phyloP scores from a whole-genome alignment of 2,888 invertebrate species.

The Protonemura montana region DNA sequence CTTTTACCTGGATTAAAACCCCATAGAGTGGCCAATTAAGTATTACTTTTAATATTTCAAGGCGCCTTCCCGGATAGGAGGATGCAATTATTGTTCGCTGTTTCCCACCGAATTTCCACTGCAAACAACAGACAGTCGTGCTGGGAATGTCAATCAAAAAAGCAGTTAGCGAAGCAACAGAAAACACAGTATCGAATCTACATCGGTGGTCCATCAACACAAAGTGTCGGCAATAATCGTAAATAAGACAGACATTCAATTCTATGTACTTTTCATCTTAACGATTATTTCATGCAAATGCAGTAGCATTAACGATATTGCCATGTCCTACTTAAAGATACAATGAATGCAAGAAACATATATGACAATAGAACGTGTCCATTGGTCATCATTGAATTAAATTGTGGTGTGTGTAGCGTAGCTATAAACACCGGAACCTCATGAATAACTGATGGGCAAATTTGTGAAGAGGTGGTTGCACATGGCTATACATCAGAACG shows the following conservation, averaged over 20 bases:
- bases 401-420: neutral
- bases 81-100: neutral
- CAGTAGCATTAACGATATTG: neutral
- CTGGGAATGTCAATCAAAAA: neutral
- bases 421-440: neutral
- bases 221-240: neutral
- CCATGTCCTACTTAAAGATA: neutral
- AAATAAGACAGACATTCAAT: neutral
- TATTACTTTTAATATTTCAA: neutral
- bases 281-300: neutral
- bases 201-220: neutral
- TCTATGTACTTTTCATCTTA: constrained; percentile 7
- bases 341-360: neutral
- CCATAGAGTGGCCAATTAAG: neutral
- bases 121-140: neutral
- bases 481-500: neutral
- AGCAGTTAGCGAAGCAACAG: too few relatives aligned
- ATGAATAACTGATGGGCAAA: neutral
- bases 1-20: neutral
- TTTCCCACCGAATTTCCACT: neutral
- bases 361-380: neutral
- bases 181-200: neutral
- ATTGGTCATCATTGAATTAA: neutral
- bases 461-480: neutral
- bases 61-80: neutral